These are phyloP conservation scores for Dolichomitus sp. DNA, from an alignment of 2,888 invertebrate genomes.

Conservation along the genomic window DNA sequence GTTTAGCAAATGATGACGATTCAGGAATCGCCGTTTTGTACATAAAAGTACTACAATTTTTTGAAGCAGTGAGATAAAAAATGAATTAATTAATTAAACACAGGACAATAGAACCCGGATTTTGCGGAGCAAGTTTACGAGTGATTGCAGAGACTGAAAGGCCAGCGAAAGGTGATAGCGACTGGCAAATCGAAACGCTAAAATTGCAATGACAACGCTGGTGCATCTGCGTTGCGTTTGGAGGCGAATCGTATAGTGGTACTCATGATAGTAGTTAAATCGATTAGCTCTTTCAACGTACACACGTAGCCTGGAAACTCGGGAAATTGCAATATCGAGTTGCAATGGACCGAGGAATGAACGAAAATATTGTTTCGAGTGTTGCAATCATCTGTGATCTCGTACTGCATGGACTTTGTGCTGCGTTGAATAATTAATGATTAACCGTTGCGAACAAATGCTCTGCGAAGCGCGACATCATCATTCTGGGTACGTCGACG, in stretches of 20 bases:
- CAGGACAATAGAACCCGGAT: not conserved
- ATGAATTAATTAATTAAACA: no score
- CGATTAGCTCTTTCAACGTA: constrained; percentile 60
- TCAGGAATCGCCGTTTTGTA: not conserved
- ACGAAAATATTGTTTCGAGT: constrained; percentile 64
- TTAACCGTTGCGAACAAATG: constrained; percentile 48
- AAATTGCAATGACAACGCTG: constrained; percentile 56
- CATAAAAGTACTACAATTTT: not conserved
- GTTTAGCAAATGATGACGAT: no score
- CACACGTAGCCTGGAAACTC: constrained; percentile 20
- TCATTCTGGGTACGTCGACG: constrained; percentile 17
- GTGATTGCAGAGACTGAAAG: constrained; percentile 19
- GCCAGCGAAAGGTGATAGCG: constrained; percentile 11
- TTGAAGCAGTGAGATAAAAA: no score
- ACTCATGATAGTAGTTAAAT: constrained; percentile 46
- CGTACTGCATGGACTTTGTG: constrained; percentile 42
- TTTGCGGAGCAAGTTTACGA: constrained; percentile 9
- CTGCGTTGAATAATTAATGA: constrained; percentile 60
- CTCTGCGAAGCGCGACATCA: constrained; percentile 25
- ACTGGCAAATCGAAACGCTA: constrained; percentile 46
- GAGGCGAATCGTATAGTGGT: not conserved
- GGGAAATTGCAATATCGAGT: constrained; percentile 60
- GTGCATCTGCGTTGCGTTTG: constrained; percentile 22
- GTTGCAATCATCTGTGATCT: constrained; percentile 50
- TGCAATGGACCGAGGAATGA: constrained; percentile 53